Evolutionary conservation across 2,113 vertebrate genomes (phyloP).

Genomic region (Probosciger aterrimus): DNA sequence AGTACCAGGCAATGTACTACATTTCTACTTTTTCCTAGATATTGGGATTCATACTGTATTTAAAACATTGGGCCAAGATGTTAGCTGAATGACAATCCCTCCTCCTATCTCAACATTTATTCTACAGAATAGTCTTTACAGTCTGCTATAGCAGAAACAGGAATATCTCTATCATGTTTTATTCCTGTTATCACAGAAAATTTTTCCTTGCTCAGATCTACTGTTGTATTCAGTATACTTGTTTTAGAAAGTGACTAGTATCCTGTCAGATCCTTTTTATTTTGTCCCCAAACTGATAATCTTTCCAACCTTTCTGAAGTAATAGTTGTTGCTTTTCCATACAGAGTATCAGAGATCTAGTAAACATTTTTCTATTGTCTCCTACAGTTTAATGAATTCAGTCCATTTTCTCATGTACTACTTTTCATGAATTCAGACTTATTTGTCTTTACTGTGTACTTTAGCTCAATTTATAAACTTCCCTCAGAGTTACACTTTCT

Average conservation of each 20-base stretch:
- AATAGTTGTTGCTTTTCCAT: not conserved
- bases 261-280: not conserved
- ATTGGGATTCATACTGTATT: not conserved
- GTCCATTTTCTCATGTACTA: not conserved
- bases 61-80: not conserved
- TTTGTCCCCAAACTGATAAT: not conserved
- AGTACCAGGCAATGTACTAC: not conserved
- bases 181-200: not conserved
- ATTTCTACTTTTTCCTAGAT: not conserved
- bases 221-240: not conserved
- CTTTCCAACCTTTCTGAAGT: not conserved
- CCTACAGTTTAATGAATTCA: not conserved
- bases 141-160: not conserved
- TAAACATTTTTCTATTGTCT: not conserved
- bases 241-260: not conserved
- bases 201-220: not conserved
- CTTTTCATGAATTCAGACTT: not conserved
- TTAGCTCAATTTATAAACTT: not conserved
- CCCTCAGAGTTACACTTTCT: not conserved
- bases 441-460: not conserved
- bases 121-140: not conserved
- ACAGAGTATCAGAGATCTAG: not conserved
- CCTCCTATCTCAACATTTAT: not conserved
- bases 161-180: not conserved
- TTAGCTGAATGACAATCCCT: not conserved